A percentile compares a stretch with the other conserved stretches of the same genome.
Evolutionary conservation across 2,113 vertebrate species (phyloP).

Genomic region (Dromiciops gliroides): DNA sequence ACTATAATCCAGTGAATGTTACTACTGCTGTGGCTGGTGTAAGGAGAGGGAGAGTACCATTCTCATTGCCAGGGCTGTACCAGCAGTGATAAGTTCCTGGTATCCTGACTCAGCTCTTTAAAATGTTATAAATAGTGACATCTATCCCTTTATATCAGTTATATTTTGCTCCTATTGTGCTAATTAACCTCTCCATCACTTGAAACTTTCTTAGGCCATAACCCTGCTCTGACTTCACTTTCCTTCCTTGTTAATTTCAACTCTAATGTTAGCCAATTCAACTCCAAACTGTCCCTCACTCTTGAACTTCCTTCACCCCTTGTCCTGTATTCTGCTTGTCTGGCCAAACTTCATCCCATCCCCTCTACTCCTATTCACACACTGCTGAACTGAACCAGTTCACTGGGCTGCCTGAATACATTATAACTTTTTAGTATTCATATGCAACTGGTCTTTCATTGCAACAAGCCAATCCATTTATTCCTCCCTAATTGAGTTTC

Average conservation of each 20-base stretch:
- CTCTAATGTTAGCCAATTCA: background rate
- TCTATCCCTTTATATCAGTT: background rate
- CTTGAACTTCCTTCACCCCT: background rate
- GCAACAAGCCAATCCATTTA: background rate
- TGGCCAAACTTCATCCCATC: background rate
- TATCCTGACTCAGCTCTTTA: background rate
- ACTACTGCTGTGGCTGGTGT: background rate
- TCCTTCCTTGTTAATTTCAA: background rate
- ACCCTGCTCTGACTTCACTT: background rate
- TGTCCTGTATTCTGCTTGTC: background rate
- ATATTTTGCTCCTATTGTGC: background rate
- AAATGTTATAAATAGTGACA: background rate
- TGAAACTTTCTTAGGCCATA: background rate
- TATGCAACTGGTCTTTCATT: background rate
- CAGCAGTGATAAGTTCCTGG: background rate
- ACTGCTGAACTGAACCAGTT: background rate
- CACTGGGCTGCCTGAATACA: background rate
- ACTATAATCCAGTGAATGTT: background rate
- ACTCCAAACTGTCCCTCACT: background rate
- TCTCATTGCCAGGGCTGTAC: background rate
- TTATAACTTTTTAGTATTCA: background rate
- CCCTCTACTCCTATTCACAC: background rate
- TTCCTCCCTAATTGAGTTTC: background rate
- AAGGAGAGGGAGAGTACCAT: background rate
- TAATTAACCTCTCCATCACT: background rate